Base-by-base conservation (phyloP, 2,888 invertebrate genomes). In the Mesorhabditis spiculigera region DNA sequence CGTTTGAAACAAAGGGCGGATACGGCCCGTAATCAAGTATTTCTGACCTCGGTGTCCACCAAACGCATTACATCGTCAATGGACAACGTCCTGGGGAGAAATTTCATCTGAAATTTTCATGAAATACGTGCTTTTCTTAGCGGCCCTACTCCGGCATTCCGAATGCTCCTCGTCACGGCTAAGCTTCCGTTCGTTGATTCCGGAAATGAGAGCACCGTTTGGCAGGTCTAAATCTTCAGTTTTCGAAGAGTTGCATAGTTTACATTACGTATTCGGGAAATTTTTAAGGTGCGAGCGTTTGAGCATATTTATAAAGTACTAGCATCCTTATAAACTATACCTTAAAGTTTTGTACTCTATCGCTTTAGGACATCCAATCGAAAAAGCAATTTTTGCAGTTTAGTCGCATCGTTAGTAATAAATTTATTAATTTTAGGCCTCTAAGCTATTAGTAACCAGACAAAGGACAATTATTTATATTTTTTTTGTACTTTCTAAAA, bases 51-150 rank as follows among this genome's bases (percentile, higher is more conserved):
- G 1, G 77, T 75, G 67, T 78, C 77, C 41, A 78, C 77, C 73
- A 78, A 71, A 45, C 75, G 68, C 83, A 85, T 84, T 6, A 84
- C 84, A 63, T 84, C 84, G 69, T 84, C 84, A 16, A 85, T 77
- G 3, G 83, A 84, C 2, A 80, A 67, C 5, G 80, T 70, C 8
- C 78, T 69, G 5, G 84, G 79, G 5, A 81, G 61, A 50, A 78
- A 68, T 6, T n/a, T 13, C 28, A 41, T 43, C 45, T 43, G 62
- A 68, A 5, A 68, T 63, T 28, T n/a, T 58, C 74, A 66, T 3
- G 50, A 68, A 41, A 80, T 70, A 28, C 68, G 61, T 16, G 76
- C 68, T 50, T 50, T 50, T 50, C 8, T 13, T 13, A 50, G n/a
- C n/a, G 10, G n/a, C 10, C n/a, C n/a, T 50, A 50, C 58, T n/a